Base-by-base conservation (phyloP, 2,888 invertebrate genomes). In the Coenonympha arcania region DNA sequence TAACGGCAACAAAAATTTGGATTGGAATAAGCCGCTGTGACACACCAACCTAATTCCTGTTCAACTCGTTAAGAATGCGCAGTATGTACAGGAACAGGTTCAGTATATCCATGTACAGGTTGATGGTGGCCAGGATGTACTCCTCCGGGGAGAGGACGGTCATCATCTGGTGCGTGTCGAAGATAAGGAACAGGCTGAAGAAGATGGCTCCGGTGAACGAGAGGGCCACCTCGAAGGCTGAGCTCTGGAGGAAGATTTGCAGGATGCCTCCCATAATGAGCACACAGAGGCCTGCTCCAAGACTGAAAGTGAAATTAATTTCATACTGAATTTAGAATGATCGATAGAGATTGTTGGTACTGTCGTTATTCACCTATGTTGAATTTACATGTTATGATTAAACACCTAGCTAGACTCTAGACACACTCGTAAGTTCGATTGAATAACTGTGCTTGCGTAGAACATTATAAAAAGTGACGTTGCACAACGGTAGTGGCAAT, bases 101-200 rank as follows among this genome's bases (percentile, higher is more conserved):
- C 58, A 96, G 87, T 52, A 96, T 94, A 67, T 96, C 95, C 84
- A 95, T 87, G 73, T 96, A 96, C 34, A 96, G 84, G 73, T 92
- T 93, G 69, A 95, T 93, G 0, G 95, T 92, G 1, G 94, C 95
- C 42, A 94, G 79, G 62, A 96, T 94, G 76, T 96, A 96, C 69
- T 96, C 95, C 72, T 96, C 95, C 0, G 95, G 91, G 0, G 93
- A 93, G 44, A 94, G 80, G 3, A 88, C 89, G 58, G 90, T 89
- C 93, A 95, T 93, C 80, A 95, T 89, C 82, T 93, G 89, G 71
- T 95, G 93, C 0, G 95, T 94, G 78, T 96, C 96, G 68, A 91
- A 93, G 59, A 95, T 89, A 36, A 95, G 91, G 82, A 95, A 95
- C 34, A 94, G 79, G 28, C 91, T 92, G 80, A 95, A 95, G 37